Conservation (phyloP, 2,888 invertebrate genomes). For the Calameuta filiformis region DNA sequence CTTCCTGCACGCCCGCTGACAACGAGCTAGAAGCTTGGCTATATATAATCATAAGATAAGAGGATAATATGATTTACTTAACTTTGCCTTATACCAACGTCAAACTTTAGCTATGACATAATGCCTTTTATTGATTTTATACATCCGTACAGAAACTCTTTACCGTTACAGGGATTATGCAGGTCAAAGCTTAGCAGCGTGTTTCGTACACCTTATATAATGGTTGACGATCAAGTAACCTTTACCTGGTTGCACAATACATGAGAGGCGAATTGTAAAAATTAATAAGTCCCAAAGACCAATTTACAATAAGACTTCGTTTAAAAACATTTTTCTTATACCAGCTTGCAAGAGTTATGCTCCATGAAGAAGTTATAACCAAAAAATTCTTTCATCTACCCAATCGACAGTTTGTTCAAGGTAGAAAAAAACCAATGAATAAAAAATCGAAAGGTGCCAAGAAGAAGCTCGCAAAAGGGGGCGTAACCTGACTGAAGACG, state of each 20-base stretch:
- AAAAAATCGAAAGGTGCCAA: not conserved
- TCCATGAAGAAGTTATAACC: not conserved
- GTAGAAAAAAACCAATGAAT: not conserved
- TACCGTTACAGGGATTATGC: not conserved
- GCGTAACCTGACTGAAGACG: constrained; percentile 46
- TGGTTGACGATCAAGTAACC: not conserved
- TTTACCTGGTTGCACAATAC: not conserved
- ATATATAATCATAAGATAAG: not conserved
- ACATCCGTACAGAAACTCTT: not conserved
- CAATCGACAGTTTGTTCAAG: not conserved
- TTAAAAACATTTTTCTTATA: not conserved
- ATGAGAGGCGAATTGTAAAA: not conserved
- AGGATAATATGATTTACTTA: constrained; percentile 1
- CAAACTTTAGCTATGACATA: not conserved
- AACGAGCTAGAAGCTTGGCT: not conserved
- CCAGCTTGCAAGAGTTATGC: not conserved
- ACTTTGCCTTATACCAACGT: not conserved
- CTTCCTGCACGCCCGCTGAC: constrained; percentile 7
- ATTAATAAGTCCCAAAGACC: not conserved
- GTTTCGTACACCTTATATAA: not conserved
- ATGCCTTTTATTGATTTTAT: not conserved
- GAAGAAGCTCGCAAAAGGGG: constrained; percentile 37
- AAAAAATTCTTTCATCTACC: not conserved
- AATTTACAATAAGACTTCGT: not conserved
- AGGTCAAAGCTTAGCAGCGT: not conserved